These are phyloP conservation scores for Actinemys pallida DNA, from an alignment of 2,113 vertebrate species.

Conservation along the genomic window DNA sequence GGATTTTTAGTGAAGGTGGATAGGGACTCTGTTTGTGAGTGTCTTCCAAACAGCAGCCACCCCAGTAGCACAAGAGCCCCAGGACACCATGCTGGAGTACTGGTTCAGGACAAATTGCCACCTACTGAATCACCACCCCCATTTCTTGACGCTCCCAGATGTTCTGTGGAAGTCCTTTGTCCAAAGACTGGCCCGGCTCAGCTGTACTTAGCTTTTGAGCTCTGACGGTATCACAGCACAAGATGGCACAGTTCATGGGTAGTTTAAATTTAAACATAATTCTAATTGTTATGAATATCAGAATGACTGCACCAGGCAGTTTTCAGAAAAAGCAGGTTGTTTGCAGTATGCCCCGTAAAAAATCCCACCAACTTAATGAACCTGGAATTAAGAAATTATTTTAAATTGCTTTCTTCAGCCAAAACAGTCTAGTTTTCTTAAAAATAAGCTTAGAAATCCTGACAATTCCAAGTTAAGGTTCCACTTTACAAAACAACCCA, in stretches of 20 bases:
- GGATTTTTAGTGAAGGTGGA: neutral
- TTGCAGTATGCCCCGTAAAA: neutral
- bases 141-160: neutral
- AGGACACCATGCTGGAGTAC: neutral
- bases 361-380: neutral
- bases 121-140: neutral
- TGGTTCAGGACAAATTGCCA: neutral
- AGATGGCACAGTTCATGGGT: neutral
- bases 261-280: neutral
- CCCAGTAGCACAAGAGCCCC: neutral
- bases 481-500: neutral
- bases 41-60: neutral
- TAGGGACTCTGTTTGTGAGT: neutral
- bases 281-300: neutral
- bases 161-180: neutral
- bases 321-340: neutral
- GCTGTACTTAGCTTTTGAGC: neutral
- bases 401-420: neutral
- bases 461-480: neutral
- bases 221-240: neutral
- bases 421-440: neutral
- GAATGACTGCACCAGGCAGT: neutral
- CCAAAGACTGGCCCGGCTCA: neutral
- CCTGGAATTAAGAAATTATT: neutral
- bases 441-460: neutral